These are phyloP conservation scores for Xenopus laevis DNA, from an alignment of 2,113 vertebrate genomes.

Conservation along the genomic window DNA sequence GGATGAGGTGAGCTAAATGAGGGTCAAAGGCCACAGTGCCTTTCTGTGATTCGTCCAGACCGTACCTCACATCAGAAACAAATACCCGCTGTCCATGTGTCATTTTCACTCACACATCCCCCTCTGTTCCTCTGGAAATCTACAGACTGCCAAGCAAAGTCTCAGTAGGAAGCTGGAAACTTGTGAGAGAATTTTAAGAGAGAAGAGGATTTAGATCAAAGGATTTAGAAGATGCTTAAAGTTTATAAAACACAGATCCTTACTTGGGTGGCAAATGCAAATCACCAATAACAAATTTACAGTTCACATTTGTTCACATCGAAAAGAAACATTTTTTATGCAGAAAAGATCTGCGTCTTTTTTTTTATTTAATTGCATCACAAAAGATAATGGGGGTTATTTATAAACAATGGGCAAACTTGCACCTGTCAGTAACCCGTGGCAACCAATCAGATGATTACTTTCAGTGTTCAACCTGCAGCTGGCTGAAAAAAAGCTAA, in stretches of 20 bases:
- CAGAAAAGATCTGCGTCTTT: no score
- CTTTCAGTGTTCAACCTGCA: no score
- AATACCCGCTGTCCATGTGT: slow-evolving; percentile 32
- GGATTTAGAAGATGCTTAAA: slow-evolving; percentile 25
- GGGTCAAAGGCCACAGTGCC: slow-evolving; percentile 20
- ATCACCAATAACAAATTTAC: background rate
- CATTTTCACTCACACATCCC: slow-evolving; percentile 50
- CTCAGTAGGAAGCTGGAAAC: background rate
- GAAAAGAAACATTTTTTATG: background rate
- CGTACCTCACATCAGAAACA: rapidly evolving
- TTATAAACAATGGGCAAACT: no score
- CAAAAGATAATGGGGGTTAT: no score
- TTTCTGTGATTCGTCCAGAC: no score
- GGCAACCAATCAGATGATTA: no score
- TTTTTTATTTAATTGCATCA: no score
- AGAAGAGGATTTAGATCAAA: slow-evolving; percentile 49
- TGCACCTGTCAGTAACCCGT: no score
- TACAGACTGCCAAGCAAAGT: slow-evolving; percentile 20
- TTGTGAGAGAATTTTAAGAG: slow-evolving; percentile 29
- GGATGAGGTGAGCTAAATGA: slow-evolving; percentile 1
- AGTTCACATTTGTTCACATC: background rate
- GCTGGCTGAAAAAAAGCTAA: no score
- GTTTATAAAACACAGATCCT: background rate
- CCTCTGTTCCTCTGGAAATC: slow-evolving; percentile 2
- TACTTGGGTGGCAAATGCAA: background rate